Base-by-base conservation (phyloP, 2,797 vertebrate genomes). In the Emys orbicularis region DNA sequence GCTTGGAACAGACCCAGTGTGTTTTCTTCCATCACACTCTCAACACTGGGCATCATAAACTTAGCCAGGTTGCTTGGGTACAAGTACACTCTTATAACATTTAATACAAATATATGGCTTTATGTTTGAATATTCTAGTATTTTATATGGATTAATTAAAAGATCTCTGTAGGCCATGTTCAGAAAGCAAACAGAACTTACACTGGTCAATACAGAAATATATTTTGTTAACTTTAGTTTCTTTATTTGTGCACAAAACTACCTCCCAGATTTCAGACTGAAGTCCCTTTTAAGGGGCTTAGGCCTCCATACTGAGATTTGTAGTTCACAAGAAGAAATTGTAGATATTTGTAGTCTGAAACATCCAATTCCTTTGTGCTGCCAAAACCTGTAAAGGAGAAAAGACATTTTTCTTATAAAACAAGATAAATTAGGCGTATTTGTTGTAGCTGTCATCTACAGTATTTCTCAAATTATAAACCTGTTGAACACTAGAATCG, bases 191-290 rank as follows among this genome's bases (percentile, higher is more conserved):
- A 93, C 25, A 96, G 89, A 96, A 95, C 34, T 65, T 81, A 89
- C 61, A 84, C 52, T 88, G 47, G 29, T 84, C 10, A 80, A 74
- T 61, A 87, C 15, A 49, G 65, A 47, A 27, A 83, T 90, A 94
- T 93, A 25, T 90, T 79, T 21, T 83, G 12, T 72, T 83, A 93
- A 92, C 80, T 89, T 97, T 92, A 90, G 92, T 97, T 97, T 96
- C 90, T 96, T 96, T 95, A 93, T 94, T 95, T 91, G 94, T 98
- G 98, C 98, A 98, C 98, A 99, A 98, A 99, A 98, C 99, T 98
- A 99, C 99, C 99, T 99, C 99, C 99, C 98, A 97, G 97, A 98
- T 97, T 95, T 89, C 95, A 95, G 97, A 91, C 98, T 97, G 97
- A 98, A 98, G 99, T 98, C 99, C 98, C 98, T 98, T 98, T 93